These are phyloP conservation scores for Arvicanthis niloticus DNA, from an alignment of 2,113 vertebrate species.

Conservation along the genomic window DNA sequence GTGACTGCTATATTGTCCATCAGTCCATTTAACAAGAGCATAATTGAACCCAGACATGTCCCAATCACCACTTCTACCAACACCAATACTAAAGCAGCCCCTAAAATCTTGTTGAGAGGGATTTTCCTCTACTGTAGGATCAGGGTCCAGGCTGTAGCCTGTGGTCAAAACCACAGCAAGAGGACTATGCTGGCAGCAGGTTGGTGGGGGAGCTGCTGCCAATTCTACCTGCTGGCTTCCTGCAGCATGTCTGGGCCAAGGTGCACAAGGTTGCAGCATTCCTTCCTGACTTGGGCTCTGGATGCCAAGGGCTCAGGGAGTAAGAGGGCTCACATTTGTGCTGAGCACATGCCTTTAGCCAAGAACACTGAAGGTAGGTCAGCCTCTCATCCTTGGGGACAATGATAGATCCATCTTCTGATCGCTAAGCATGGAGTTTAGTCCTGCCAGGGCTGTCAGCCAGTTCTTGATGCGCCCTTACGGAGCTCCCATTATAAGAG, in stretches of 20 bases:
- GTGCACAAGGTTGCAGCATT: background rate
- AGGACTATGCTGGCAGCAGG: background rate
- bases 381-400: background rate
- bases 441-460: constrained; percentile 6
- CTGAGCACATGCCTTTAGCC: constrained; percentile 43
- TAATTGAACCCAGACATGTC: background rate
- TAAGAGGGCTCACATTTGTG: background rate
- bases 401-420: constrained; percentile 40
- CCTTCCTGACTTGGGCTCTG: background rate
- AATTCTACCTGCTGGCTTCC: background rate
- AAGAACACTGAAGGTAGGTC: constrained; percentile 41
- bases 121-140: background rate
- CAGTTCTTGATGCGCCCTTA: constrained; percentile 22
- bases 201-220: too few relatives aligned
- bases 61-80: background rate
- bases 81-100: background rate
- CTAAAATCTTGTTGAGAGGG: background rate
- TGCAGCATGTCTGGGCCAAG: background rate
- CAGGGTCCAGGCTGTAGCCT: background rate
- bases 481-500: background rate
- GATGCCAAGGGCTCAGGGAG: constrained; percentile 20
- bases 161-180: background rate
- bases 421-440: background rate
- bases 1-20: background rate
- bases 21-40: background rate